Evolutionary conservation across 2,113 vertebrate species (phyloP).

Genomic region (Melanerpes aurifrons): DNA sequence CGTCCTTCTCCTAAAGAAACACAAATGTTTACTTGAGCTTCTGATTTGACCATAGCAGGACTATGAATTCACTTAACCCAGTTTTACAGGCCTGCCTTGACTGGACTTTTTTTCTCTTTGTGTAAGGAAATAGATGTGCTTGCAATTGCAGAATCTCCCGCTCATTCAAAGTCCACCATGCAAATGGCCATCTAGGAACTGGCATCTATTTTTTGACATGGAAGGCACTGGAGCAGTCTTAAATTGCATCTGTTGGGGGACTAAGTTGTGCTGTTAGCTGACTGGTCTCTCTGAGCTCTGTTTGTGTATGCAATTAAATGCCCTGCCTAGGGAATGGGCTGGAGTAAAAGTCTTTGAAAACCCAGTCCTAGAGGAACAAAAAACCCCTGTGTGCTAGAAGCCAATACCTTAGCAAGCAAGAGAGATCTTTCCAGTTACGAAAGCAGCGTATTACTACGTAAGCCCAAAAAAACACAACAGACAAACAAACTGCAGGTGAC

Average conservation of each 20-base stretch:
- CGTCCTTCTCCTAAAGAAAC: constrained; percentile 56
- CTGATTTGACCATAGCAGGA: constrained; percentile 54
- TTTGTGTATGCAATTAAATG: not conserved
- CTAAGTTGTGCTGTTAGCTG: not conserved
- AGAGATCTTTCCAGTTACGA: not conserved
- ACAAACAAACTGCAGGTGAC: constrained; percentile 63
- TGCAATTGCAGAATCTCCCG: not conserved
- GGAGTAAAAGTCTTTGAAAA: constrained; percentile 7
- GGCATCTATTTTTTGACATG: not conserved
- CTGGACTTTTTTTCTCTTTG: constrained; percentile 17
- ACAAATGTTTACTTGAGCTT: constrained; percentile 71
- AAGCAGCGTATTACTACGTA: constrained; percentile 34
- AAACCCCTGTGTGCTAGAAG: not conserved
- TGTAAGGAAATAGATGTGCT: constrained; percentile 63
- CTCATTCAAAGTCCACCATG: constrained; percentile 3
- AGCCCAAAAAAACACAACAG: constrained; percentile 57
- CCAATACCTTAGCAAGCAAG: constrained; percentile 35
- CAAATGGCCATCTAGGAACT: constrained; percentile 16
- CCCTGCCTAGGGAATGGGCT: not conserved
- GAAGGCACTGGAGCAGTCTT: not conserved
- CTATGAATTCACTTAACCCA: constrained; percentile 41
- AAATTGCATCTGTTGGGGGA: not conserved
- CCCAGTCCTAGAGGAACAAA: not conserved
- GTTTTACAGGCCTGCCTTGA: constrained; percentile 50
- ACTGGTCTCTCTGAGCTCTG: not conserved